Conservation (phyloP, 1,140 invertebrate genomes). For the Eriocheir sinensis region DNA sequence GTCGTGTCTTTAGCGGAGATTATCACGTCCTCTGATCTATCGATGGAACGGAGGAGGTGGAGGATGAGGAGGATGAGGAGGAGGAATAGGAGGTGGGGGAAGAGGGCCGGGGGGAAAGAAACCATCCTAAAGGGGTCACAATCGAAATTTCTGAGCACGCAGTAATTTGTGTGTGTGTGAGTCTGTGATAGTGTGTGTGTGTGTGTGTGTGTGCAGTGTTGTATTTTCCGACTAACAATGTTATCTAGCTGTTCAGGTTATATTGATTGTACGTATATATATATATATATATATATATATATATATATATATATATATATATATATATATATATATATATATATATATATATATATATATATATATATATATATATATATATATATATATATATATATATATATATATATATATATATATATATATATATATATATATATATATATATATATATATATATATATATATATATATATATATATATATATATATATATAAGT, state of each 20-base stretch:
- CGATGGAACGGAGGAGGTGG: neutral
- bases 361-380: neutral
- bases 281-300: too few species aligned
- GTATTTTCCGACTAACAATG: too few species aligned
- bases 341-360: conserved; percentile 28
- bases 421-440: conserved; percentile 35
- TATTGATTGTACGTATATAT: too few species aligned
- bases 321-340: conserved; percentile 28
- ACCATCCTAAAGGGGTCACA: neutral
- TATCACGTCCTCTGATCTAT: neutral
- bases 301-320: too few species aligned
- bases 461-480: neutral
- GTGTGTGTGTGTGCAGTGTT: conserved; percentile 15
- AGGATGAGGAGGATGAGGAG: neutral
- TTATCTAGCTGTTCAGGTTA: too few species aligned
- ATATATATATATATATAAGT: neutral
- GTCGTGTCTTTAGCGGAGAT: neutral
- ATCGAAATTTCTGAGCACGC: neutral
- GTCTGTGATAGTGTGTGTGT: conserved; percentile 43
- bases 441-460: conserved; percentile 39
- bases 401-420: conserved; percentile 36
- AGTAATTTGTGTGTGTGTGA: neutral
- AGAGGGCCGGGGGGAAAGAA: neutral
- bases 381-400: conserved; percentile 24
- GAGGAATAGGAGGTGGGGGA: neutral